Evolutionary conservation across 1,140 invertebrate species (phyloP).

Genomic region (Drosophila kurseongensis): DNA sequence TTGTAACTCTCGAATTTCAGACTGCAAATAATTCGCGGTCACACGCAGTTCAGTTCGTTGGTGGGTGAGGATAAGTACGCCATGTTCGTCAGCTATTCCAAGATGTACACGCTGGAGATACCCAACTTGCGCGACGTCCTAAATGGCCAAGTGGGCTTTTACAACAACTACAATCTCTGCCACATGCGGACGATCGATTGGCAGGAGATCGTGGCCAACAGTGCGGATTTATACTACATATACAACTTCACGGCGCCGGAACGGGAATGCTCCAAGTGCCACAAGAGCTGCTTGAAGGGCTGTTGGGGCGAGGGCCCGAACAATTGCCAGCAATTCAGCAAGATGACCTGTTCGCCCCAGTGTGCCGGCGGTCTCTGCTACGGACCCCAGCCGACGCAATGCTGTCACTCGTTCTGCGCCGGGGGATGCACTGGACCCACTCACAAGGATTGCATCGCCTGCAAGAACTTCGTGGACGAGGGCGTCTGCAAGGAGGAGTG

Average conservation of each 20-base stretch:
- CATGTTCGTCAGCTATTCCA: slow-evolving; percentile 93
- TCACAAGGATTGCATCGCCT: slow-evolving; percentile 97
- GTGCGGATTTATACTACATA: slow-evolving; percentile 85
- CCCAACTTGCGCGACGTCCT: slow-evolving; percentile 95
- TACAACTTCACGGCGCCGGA: slow-evolving; percentile 94
- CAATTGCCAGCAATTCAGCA: slow-evolving; percentile 98
- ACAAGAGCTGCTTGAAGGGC: slow-evolving; percentile 91
- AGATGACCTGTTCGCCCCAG: slow-evolving; percentile 96
- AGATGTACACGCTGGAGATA: slow-evolving; percentile 95
- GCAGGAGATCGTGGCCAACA: slow-evolving; percentile 93
- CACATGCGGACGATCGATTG: slow-evolving; percentile 97
- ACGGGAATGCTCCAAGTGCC: slow-evolving; percentile 91
- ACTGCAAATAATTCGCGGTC: slow-evolving; percentile 97
- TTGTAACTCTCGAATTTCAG: slow-evolving; percentile 56
- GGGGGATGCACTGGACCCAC: slow-evolving; percentile 97
- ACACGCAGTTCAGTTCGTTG: slow-evolving; percentile 94
- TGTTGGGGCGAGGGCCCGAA: slow-evolving; percentile 97
- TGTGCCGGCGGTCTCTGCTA: slow-evolving; percentile 97
- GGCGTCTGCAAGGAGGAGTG: slow-evolving; percentile 98
- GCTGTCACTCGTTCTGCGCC: slow-evolving; percentile 98
- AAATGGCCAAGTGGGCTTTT: slow-evolving; percentile 94
- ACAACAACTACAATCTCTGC: slow-evolving; percentile 98
- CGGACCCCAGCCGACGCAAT: slow-evolving; percentile 94
- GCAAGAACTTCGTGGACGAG: slow-evolving; percentile 97
- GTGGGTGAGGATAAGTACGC: slow-evolving; percentile 93